Base-by-base conservation (phyloP, 2,888 invertebrate genomes). In the Scaeva pyrastri region DNA sequence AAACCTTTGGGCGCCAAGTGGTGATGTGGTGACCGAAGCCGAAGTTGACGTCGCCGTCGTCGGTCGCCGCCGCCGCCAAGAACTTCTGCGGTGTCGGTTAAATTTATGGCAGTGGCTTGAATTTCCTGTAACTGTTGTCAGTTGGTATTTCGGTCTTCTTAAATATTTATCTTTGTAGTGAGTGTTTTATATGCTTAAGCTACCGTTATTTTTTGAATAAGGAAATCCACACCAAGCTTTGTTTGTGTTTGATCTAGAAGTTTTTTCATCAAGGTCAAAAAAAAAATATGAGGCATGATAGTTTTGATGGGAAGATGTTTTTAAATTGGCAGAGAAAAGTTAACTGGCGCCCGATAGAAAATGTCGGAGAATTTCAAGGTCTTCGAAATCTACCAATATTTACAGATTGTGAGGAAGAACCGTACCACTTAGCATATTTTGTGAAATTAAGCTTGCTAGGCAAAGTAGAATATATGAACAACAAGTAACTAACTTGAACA, bases 1-100 rank as follows among this genome's bases (percentile, higher is more conserved):
- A 87, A 87, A 87, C 87, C 75, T 78, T 79, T 79, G 82, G 87
- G 87, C 87, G 87, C 87, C 87, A 82, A 82, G 26, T 21, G 52
- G 26, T 36, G 48, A 31, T 31, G 31, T 31, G 31, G 31, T 8
- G 31, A 31, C 31, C 31, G 31, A 31, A 5, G 8, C 1, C 8
- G 31, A 31, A 5, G 31, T 7, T 7, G 23, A 31, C 31, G 8
- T 4, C 8, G 31, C 5, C 31, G 31, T 7, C 26, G 23, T 39
- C 19, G 19, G 11, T 11, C 21, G 50, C 10, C 50, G 50, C 21
- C 21, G 11, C 19, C 2, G 36, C 21, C n/a, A 43, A 31, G 6
- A 8, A 31, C 8, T 3, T 41, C 2, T 16, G 21, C 26, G n/a
- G 43, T 10, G 31, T 48, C n/a, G 39, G 71, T 36, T 21, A 14